These are phyloP conservation scores for Brenthis daphne DNA, from an alignment of 2,888 invertebrate species.

Conservation along the genomic window DNA sequence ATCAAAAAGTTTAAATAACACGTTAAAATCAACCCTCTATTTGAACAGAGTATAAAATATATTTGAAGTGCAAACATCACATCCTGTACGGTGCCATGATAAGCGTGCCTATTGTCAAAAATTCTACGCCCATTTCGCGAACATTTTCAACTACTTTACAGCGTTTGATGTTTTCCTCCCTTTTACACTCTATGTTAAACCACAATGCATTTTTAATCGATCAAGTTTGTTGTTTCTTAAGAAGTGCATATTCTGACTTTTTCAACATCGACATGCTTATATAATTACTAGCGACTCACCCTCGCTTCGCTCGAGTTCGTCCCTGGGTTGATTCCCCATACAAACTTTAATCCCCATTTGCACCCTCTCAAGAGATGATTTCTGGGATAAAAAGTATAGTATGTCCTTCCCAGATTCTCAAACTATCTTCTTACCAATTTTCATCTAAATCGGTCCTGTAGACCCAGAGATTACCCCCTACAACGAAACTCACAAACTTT, in stretches of 20 bases:
- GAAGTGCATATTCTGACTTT: slow-evolving; percentile 3
- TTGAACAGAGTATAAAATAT: slow-evolving; percentile 26
- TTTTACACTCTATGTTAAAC: slow-evolving; percentile 19
- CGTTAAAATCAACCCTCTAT: slow-evolving; percentile 26
- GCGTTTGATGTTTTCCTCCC: slow-evolving; percentile 35
- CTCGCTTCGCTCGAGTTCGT: no score
- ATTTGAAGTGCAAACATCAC: slow-evolving; percentile 31
- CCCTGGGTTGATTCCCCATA: no score
- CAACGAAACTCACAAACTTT: no score
- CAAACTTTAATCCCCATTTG: no score
- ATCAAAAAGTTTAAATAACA: slow-evolving; percentile 20
- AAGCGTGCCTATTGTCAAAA: slow-evolving; percentile 35
- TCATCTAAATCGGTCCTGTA: no score
- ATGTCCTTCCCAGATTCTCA: no score
- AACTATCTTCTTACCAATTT: no score
- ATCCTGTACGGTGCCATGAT: slow-evolving; percentile 28
- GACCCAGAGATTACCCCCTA: no score
- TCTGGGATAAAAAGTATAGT: no score
- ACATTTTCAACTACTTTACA: slow-evolving; percentile 24
- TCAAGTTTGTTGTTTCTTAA: slow-evolving; percentile 14
- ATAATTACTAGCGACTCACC: no score
- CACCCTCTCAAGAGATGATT: no score
- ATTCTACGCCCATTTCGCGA: slow-evolving; percentile 29
- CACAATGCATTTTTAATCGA: slow-evolving; percentile 22
- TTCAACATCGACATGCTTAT: slow-evolving; percentile 5